Evolutionary conservation across 2,113 vertebrate species (phyloP), one percentile per base, ranked within the genome.

Genomic region (Morone chrysops): DNA sequence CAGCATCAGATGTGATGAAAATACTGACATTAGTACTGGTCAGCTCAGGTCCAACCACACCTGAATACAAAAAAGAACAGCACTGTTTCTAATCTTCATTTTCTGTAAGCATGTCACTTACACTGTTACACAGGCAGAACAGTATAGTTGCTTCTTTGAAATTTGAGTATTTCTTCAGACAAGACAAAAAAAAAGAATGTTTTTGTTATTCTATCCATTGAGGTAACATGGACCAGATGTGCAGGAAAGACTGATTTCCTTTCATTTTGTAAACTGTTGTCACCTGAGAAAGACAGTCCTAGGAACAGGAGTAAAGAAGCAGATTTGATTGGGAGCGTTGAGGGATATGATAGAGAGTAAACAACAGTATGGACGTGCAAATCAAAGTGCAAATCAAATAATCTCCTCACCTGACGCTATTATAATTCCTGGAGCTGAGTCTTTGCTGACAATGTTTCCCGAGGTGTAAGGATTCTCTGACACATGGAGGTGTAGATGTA

Each of bases 391-490:
- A 82, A 74, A 80, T 81, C 5, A 78, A 82, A 88, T 66, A 65
- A 81, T 78, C 63, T 13, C 45, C 87, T 76, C 96, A 99, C 97
- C 97, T 95, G 97, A 98, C 68, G 97, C 97, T 84, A 99, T 96
- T 70, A 99, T 98, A 82, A 99, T 96, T 81, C 97, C 96, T 6
- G 97, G 97, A 68, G 97, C 97, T 6, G 97, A 96, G 43, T 99
- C 97, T 89, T 97, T 92, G 93, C 97, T 99, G 87, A 97, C 96
- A 6, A 99, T 98, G 90, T 98, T 98, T 88, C 97, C 97, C 0
- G 97, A 98, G 0, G 97, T 97, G 13, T 99, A 99, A 17, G 97
- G 97, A 91, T 98, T 98, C 87, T 98, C 97, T 14, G 97, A 98
- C 56, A 98, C 97, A 43, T 98, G 97, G 60, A 99, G 87, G 89